Conservation (phyloP, 1,140 invertebrate genomes). For the Ooceraea biroi region DNA sequence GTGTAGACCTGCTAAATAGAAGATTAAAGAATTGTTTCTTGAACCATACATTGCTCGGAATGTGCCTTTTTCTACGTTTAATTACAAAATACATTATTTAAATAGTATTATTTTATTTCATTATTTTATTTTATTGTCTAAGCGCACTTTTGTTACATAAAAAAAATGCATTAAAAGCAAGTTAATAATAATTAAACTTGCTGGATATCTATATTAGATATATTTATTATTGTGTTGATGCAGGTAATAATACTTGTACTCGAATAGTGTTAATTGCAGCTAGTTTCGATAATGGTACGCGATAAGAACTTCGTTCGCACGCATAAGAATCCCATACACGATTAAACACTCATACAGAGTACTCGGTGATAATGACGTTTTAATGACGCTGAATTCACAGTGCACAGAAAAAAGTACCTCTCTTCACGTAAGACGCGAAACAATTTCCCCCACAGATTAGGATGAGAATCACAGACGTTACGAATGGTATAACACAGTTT, state of each 20-base stretch:
- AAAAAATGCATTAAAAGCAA: too few relatives aligned
- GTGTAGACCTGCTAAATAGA: too few relatives aligned
- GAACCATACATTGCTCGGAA: neutral
- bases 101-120: too few relatives aligned
- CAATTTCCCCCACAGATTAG: neutral
- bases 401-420: neutral
- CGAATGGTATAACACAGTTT: neutral
- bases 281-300: neutral
- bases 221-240: neutral
- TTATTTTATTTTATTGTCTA: too few relatives aligned
- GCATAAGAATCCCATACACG: neutral
- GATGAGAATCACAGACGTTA: neutral
- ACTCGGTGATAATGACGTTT: neutral
- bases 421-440: neutral
- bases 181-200: too few relatives aligned
- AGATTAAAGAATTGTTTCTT: neutral
- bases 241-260: constrained; percentile 12
- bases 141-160: too few relatives aligned
- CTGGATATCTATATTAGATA: too few relatives aligned
- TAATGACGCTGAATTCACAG: neutral
- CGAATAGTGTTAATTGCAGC: neutral
- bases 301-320: constrained; percentile 10
- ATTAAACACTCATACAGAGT: neutral
- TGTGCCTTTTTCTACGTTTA: neutral
- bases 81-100: neutral